phyloP scores from a whole-genome alignment of 2,888 invertebrate species.

The Chalcosyrphus nemorum region DNA sequence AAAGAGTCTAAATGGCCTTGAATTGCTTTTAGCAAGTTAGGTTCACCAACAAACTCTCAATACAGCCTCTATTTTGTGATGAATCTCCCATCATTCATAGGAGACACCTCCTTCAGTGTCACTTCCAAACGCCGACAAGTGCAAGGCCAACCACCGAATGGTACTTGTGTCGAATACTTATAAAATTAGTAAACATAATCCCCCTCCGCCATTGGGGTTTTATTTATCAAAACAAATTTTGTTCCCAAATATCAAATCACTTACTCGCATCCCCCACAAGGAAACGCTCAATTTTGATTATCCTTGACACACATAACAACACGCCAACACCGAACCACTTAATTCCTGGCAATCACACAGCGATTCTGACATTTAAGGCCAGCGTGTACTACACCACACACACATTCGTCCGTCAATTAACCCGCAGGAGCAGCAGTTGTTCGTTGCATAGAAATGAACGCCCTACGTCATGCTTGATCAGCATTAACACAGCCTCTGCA shows the following conservation, averaged over 20 bases:
- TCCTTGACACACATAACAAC: constrained; percentile 72
- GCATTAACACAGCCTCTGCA: constrained; percentile 55
- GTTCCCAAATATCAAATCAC: constrained; percentile 19
- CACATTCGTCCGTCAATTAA: constrained; percentile 61
- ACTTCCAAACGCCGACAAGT: neutral
- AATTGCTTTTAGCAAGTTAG: too few species aligned
- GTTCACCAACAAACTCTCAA: too few species aligned
- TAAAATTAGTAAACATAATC: constrained; percentile 29
- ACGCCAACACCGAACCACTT: constrained; percentile 31
- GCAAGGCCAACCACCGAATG: neutral
- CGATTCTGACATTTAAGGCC: constrained; percentile 41
- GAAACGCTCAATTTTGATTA: constrained; percentile 67
- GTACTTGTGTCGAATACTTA: constrained; percentile 39
- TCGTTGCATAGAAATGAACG: constrained; percentile 11
- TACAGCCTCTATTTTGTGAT: too few species aligned
- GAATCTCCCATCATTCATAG: too few species aligned
- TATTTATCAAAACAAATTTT: constrained; percentile 45
- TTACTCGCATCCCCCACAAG: constrained; percentile 49
- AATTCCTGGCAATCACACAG: constrained; percentile 42
- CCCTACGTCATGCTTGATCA: constrained; percentile 66
- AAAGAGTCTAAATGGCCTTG: too few species aligned
- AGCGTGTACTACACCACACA: constrained; percentile 22
- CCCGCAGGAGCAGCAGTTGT: constrained; percentile 64
- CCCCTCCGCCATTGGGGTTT: constrained; percentile 15
- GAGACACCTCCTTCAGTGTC: too few species aligned